Base-by-base conservation (phyloP, 2,113 vertebrate genomes). In the Todiramphus saurophagus region DNA sequence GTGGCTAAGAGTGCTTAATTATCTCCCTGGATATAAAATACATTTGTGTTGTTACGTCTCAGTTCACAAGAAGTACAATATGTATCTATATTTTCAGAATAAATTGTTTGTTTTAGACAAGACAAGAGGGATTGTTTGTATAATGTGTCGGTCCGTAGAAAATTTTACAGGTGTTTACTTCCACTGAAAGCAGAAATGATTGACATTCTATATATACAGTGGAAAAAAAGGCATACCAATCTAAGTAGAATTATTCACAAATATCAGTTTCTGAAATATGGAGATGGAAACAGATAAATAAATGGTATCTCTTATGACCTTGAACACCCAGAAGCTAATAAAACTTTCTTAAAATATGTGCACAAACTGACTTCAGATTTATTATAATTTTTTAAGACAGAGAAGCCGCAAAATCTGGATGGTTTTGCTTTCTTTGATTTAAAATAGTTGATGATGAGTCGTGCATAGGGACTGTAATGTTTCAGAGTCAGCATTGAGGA, bases 361-460 rank as follows among this genome's bases (percentile, higher is more conserved):
- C 58, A 82, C 30, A 24, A 84, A 58, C 28, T 77, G 31, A 62
- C 56, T 88, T 74, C 75, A 83, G 63, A 50, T 73, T 88, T 94
- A 83, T 83, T 90, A 51, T 43, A 70, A 59, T 91, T 93, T 84
- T 82, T 6, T 64, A 74, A 28, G 33, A 68, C 48, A 41, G 66
- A 59, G 70, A 84, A 94, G 41, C 33, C 70, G 93, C 35, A 69
- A 92, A 95, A 82, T 70, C 77, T 74, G 59, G n/a, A 84, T 75
- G 69, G 16, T 30, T 67, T 92, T 81, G n/a, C 68, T 84, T 84
- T 91, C 76, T 89, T 96, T 93, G 58, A 87, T 95, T 58, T 84
- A 67, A 89, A 92, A 79, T 62, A 7, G 31, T 1, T 73, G 41
- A 66, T 94, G 87, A 74, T 66, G 82, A 77, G 37, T 91, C 81